Conservation (phyloP, 2,888 invertebrate genomes). For the Camptogramma bilineatum region DNA sequence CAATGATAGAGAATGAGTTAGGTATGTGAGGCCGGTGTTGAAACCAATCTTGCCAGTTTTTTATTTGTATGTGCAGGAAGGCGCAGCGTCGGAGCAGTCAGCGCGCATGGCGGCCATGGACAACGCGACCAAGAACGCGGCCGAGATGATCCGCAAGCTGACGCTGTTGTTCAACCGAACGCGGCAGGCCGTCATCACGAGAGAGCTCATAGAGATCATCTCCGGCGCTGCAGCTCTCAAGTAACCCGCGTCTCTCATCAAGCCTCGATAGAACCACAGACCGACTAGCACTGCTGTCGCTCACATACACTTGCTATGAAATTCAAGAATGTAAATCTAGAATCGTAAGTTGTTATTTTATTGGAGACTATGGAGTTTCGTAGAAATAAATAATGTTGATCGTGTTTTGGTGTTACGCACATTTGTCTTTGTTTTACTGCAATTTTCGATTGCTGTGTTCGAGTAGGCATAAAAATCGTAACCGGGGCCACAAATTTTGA, state of each 20-base stretch:
- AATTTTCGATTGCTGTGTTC: too few relatives aligned
- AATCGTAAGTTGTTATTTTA: slow-evolving; percentile 1
- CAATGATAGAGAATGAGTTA: too few relatives aligned
- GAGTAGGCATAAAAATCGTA: too few relatives aligned
- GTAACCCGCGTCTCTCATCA: slow-evolving; percentile 36
- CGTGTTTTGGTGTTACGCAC: not conserved
- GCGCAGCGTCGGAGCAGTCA: slow-evolving; percentile 91
- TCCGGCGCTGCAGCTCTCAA: slow-evolving; percentile 93
- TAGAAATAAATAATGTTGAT: slow-evolving; percentile 11
- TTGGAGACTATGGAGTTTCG: not conserved
- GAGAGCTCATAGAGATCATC: slow-evolving; percentile 96
- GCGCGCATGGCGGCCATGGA: slow-evolving; percentile 94
- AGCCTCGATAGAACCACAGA: not conserved
- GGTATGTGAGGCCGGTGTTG: too few relatives aligned
- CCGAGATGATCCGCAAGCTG: slow-evolving; percentile 91
- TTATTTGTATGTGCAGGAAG: slow-evolving; percentile 71
- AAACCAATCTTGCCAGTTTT: not conserved
- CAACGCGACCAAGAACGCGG: slow-evolving; percentile 92
- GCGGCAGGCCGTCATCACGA: slow-evolving; percentile 93
- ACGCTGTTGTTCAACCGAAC: slow-evolving; percentile 91
- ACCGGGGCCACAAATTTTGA: too few relatives aligned
- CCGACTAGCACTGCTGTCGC: not conserved
- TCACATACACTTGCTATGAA: not conserved
- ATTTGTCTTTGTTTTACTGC: too few relatives aligned
- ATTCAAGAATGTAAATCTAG: slow-evolving; percentile 10